A percentile compares a stretch with the other conserved stretches of the same genome.
Evolutionary conservation across 1,140 invertebrate genomes (phyloP).

Genomic region (Rhopalosiphum maidis): DNA sequence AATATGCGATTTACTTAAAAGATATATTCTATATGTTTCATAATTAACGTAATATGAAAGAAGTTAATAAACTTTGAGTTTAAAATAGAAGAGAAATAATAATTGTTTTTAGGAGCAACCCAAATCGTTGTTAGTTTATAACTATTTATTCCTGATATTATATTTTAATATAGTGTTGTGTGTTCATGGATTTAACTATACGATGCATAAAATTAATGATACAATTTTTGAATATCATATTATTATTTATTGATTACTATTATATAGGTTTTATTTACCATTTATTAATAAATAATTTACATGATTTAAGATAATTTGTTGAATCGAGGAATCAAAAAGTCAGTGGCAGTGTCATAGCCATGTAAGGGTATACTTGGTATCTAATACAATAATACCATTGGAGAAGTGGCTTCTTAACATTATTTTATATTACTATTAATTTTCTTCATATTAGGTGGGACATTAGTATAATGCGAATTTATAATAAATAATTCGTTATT

Average conservation of each 20-base stretch:
- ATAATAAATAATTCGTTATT: too few species aligned
- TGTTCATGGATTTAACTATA: background rate
- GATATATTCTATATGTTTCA: background rate
- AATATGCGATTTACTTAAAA: background rate
- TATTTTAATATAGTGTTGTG: background rate
- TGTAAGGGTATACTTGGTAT: background rate
- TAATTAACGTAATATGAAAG: background rate
- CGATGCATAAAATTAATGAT: background rate
- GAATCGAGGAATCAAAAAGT: background rate
- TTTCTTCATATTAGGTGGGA: background rate
- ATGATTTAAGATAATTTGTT: background rate
- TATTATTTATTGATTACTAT: background rate
- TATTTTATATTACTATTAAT: background rate
- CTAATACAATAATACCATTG: background rate
- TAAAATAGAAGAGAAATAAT: background rate
- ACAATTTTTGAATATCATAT: background rate
- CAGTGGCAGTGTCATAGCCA: background rate
- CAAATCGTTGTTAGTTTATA: background rate
- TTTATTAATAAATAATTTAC: background rate
- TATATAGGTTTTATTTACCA: background rate
- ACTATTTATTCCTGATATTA: background rate
- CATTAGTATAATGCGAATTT: too few species aligned
- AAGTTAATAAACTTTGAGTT: background rate
- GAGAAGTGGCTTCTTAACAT: background rate
- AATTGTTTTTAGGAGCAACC: background rate